Evolutionary conservation across 2,888 invertebrate genomes (phyloP), one percentile per base, ranked within the genome.

Genomic region (Pyrocoelia pectoralis): DNA sequence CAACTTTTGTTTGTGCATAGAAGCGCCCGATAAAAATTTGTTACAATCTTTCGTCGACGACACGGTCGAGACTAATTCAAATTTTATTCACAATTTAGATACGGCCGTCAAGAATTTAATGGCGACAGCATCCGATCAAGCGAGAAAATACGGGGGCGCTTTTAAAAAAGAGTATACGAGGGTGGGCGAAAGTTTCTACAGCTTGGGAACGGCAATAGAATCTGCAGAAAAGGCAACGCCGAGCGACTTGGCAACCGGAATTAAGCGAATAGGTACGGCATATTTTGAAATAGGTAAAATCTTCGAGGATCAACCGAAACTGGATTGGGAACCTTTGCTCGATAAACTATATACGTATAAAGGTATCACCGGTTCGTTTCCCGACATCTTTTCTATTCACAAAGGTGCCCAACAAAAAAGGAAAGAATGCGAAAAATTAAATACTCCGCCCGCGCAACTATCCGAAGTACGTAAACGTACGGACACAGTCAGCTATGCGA

Each of bases 291-390:
- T 98, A 69, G 97, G 95, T 0, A 89, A 89, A 76, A 84, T 96
- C 79, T 95, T 91, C 80, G 95, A 95, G 69, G 94, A 96, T 59
- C 96, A 97, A 79, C 92, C 94, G 0, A 93, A 92, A 78, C 86
- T 87, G 58, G 96, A 96, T 80, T 95, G 94, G 91, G 94, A 95
- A 73, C 94, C 95, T 1, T 85, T 98, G 19, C 89, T 92, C 46
- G 97, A 98, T 80, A 91, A 93, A 72, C 86, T 98, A 69, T 95
- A 95, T 77, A 90, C 98, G 72, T 98, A 98, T 83, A 94, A 95
- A 80, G 98, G 98, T 55, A 89, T 98, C 56, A 89, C 98, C 6
- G 88, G 90, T 60, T 90, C 89, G 63, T 95, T 96, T 76, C 98
- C 98, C 0, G 97, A 97, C 73, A 92, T 94, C 54, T 84, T 97